Base-by-base conservation (phyloP, 2,113 vertebrate genomes). In the Archocentrus centrarchus region DNA sequence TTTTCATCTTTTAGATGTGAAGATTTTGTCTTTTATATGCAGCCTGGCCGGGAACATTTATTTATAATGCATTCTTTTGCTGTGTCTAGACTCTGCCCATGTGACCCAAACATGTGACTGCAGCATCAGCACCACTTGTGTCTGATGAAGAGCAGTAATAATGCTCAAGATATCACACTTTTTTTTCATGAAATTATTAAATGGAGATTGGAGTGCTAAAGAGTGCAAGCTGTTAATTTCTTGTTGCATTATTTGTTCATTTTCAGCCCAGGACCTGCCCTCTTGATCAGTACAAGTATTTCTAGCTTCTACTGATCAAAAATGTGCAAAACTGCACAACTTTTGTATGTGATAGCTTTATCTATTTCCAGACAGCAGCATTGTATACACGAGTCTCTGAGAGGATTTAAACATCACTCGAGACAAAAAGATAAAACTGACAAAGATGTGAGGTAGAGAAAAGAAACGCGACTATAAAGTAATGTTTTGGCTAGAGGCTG, bases 401-500 rank as follows among this genome's bases (percentile, higher is more conserved):
- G 80, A 75, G 17, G 27, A 32, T 73, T 77, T 73, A 88, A 77
- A 80, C 9, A 44, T 77, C 15, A 11, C 60, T 81, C 3, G 15
- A 77, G 57, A 89, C 41, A 85, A 76, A 80, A 47, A 39, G 59
- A 79, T 61, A 35, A 90, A 87, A 78, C 32, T 80, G 61, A 84
- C 62, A 86, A 58, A 79, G 57, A 73, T 18, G 64, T 20, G 63
- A 80, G 58, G 39, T 20, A 27, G 50, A 59, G 11, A 75, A 35
- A 32, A 81, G 13, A 77, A 80, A 77, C 11, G 11, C 41, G 24
- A 79, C 32, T 59, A 75, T 60, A 76, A 80, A 85, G 27, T 76
- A 78, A 15, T 90, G 82, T 93, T 93, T 84, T 88, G 80, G 86
- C 92, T 84, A 11, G n/a, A 75, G 86, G 92, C 63, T 14, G 77